Conservation (phyloP, 2,113 vertebrate species). For the Forbesichthys agassizii region DNA sequence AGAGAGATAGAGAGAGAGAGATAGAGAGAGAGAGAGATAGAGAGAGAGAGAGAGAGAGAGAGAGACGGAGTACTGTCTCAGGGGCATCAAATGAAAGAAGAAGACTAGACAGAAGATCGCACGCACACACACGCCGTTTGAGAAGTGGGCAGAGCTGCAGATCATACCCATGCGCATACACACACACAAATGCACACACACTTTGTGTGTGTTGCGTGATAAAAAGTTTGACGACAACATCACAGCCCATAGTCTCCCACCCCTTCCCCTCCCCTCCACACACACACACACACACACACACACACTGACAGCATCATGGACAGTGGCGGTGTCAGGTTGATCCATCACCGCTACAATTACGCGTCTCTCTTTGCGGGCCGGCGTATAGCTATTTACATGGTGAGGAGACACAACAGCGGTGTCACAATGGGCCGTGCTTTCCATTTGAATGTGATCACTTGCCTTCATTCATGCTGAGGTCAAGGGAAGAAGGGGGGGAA, state of each 20-base stretch:
- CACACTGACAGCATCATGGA: slow-evolving; percentile 22
- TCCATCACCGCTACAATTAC: slow-evolving; percentile 43
- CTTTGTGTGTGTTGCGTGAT: background rate
- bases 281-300: background rate
- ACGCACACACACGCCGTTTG: slow-evolving; percentile 1
- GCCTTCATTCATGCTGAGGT: slow-evolving; percentile 50
- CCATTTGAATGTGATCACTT: slow-evolving; percentile 73
- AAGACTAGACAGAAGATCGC: slow-evolving; percentile 53
- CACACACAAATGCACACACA: background rate
- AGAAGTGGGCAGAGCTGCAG: background rate
- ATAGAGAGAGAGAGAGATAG: background rate
- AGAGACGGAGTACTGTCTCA: slow-evolving; percentile 29
- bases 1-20: background rate
- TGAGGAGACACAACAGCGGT: slow-evolving; percentile 59
- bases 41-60: background rate
- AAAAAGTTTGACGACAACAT: background rate
- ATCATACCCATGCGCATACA: background rate
- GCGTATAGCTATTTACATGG: slow-evolving; percentile 69
- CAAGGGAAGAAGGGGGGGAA: background rate
- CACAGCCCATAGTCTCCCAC: background rate
- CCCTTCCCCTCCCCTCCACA: background rate
- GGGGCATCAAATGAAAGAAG: slow-evolving; percentile 40
- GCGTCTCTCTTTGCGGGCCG: slow-evolving; percentile 52
- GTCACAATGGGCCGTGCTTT: slow-evolving; percentile 66
- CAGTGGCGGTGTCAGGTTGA: slow-evolving; percentile 28